phyloP scores from a whole-genome alignment of 2,888 invertebrate genomes.

The Melinaea marsaeus region DNA sequence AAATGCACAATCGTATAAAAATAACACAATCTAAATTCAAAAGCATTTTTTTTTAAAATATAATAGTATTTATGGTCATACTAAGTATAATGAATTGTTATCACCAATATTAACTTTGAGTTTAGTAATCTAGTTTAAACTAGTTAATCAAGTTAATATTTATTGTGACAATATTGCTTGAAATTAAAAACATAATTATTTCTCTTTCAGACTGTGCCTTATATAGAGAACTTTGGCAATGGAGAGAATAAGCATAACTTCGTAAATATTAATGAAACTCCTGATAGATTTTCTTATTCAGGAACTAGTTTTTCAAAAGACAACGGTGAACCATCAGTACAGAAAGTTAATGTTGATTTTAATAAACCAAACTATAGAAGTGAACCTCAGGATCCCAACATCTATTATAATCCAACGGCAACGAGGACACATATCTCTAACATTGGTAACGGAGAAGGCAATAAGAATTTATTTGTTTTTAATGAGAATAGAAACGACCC shows the following conservation, averaged over 20 bases:
- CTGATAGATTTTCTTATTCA: not conserved
- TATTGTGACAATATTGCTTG: too few relatives aligned
- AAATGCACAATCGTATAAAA: too few relatives aligned
- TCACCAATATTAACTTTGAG: too few relatives aligned
- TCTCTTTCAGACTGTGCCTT: constrained; percentile 9
- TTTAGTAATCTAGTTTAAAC: too few relatives aligned
- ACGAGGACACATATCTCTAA: not conserved
- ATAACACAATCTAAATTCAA: too few relatives aligned
- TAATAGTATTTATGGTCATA: too few relatives aligned
- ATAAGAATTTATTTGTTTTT: constrained; percentile 10
- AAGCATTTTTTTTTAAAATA: too few relatives aligned
- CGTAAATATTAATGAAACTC: constrained; percentile 8
- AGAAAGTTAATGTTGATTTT: not conserved
- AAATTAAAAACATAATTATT: not conserved
- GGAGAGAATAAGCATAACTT: constrained; percentile 16
- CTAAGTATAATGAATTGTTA: too few relatives aligned
- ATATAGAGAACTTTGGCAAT: constrained; percentile 17
- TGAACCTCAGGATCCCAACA: not conserved
- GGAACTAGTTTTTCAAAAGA: not conserved
- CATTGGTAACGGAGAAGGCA: constrained; percentile 17
- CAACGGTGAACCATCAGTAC: not conserved
- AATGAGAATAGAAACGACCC: constrained; percentile 1
- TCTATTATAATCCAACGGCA: not conserved
- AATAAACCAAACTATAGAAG: not conserved
- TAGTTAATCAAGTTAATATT: too few relatives aligned